Evolutionary conservation across 2,797 vertebrate genomes (phyloP).

Genomic region (Pteropus rufus): DNA sequence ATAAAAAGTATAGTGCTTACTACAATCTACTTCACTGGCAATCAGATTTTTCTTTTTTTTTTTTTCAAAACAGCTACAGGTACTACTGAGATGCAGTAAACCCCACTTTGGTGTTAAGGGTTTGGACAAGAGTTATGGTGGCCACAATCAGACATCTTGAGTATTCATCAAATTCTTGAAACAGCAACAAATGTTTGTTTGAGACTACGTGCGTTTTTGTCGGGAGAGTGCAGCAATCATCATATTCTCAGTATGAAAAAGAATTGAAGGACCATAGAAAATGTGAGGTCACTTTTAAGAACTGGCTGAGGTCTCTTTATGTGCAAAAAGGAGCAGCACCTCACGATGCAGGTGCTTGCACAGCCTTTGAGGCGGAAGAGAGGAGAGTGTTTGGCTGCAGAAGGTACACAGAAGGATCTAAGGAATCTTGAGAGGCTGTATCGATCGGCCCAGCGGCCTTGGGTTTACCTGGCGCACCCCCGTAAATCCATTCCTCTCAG

Average conservation of each 20-base stretch:
- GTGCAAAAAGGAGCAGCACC: not conserved
- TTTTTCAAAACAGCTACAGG: not conserved
- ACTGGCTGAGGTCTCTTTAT: not conserved
- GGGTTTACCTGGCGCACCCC: slow-evolving; percentile 66
- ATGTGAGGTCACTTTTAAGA: not conserved
- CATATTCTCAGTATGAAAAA: not conserved
- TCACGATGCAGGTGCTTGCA: not conserved
- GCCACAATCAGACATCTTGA: not conserved
- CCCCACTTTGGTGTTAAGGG: not conserved
- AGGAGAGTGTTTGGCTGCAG: not conserved
- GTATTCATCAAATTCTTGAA: not conserved
- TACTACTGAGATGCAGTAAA: not conserved
- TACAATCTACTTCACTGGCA: not conserved
- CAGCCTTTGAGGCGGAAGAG: not conserved
- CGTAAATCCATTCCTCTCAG: not conserved
- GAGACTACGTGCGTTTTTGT: not conserved
- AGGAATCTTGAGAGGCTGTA: not conserved
- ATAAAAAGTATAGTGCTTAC: not conserved
- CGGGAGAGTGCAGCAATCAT: not conserved
- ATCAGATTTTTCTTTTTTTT: not conserved
- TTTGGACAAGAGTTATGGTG: not conserved
- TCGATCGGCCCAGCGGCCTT: not conserved
- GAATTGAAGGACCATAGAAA: not conserved
- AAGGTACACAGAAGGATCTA: not conserved
- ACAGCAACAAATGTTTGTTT: not conserved